Conservation (phyloP, 2,113 vertebrate species). For the Phaetusa simplex region DNA sequence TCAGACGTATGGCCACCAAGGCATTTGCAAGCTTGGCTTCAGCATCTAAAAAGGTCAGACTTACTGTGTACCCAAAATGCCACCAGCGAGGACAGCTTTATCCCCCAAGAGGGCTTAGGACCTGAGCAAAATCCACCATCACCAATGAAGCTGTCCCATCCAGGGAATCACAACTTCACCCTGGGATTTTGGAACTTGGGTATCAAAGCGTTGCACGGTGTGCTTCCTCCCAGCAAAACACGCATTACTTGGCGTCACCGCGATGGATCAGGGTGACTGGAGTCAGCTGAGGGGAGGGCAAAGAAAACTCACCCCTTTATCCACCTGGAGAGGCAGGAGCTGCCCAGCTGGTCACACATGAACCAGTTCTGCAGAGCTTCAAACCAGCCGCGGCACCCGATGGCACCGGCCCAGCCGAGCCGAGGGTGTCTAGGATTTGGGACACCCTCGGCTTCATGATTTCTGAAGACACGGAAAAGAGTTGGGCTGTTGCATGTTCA, state of each 20-base stretch:
- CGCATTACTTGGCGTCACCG: background rate
- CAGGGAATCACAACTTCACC: background rate
- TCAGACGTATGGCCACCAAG: too few species aligned
- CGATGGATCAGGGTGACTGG: background rate
- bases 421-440: background rate
- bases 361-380: constrained; percentile 31
- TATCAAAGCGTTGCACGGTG: background rate
- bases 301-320: background rate
- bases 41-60: background rate
- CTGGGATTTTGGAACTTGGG: background rate
- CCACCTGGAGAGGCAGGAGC: background rate
- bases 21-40: background rate
- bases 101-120: background rate
- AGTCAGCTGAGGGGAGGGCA: background rate
- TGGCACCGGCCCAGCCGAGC: background rate
- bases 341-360: background rate
- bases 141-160: background rate
- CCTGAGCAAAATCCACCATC: background rate
- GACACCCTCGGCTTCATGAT: background rate
- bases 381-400: background rate
- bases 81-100: background rate
- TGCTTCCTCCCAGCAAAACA: background rate
- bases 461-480: background rate
- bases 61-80: background rate
- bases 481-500: background rate